Conservation (phyloP, 2,797 vertebrate genomes). For the Esox masquinongy region DNA sequence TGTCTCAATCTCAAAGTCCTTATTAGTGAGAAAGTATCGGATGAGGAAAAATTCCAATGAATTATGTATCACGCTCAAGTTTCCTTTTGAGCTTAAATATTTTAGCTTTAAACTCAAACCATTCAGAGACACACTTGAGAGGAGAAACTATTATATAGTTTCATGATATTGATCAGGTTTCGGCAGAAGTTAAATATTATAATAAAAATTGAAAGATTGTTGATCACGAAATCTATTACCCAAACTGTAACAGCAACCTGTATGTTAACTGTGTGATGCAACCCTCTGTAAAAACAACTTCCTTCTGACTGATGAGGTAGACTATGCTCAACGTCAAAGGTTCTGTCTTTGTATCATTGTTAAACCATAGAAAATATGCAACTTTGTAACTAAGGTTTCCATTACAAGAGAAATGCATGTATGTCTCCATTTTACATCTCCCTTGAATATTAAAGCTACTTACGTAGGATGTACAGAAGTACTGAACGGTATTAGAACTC, state of each 20-base stretch:
- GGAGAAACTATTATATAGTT: background rate
- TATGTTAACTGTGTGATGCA: constrained; percentile 53
- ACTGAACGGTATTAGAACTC: background rate
- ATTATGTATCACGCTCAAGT: constrained; percentile 63
- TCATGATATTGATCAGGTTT: background rate
- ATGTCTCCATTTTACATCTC: background rate
- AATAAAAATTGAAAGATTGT: constrained; percentile 45
- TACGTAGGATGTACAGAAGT: background rate
- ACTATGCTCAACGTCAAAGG: constrained; percentile 17
- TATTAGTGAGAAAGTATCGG: constrained; percentile 36
- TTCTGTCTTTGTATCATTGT: background rate
- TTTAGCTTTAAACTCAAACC: constrained; percentile 42
- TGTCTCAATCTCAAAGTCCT: constrained; percentile 48
- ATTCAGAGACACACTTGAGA: constrained; percentile 1
- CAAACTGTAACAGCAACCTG: constrained; percentile 16
- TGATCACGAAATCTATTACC: constrained; percentile 42
- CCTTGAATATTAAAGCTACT: background rate
- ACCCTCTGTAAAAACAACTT: constrained; percentile 35
- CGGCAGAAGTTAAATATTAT: constrained; percentile 37
- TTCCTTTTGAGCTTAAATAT: constrained; percentile 57
- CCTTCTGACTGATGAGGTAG: constrained; percentile 16
- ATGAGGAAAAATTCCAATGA: constrained; percentile 57
- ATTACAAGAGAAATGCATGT: background rate
- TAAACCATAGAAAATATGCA: background rate
- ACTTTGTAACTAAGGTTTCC: background rate